Percentiles rank a stretch among this genome's conserved stretches.
phyloP scores from a whole-genome alignment of 2,888 invertebrate species.

The Mesorhabditis sp. region DNA sequence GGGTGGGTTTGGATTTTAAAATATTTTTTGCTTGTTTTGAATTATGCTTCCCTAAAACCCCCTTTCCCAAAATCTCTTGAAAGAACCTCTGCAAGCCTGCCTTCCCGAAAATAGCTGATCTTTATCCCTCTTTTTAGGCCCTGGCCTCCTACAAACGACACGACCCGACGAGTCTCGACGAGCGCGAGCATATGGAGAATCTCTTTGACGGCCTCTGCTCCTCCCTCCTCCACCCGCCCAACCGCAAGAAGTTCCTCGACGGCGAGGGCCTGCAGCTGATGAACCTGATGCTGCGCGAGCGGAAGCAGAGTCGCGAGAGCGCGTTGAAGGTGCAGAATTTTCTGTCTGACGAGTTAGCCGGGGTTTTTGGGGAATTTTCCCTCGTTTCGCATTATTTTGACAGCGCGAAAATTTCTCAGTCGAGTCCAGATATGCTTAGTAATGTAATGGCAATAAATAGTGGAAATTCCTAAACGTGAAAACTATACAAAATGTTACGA shows the following conservation, averaged over 20 bases:
- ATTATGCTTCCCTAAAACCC: too few relatives aligned
- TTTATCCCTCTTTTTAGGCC: conserved; percentile 28
- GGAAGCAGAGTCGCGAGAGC: conserved; percentile 90
- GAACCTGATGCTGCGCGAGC: conserved; percentile 97
- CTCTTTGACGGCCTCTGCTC: conserved; percentile 92
- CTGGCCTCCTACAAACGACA: conserved; percentile 53
- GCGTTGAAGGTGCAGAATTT: conserved; percentile 71
- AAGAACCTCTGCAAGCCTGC: too few relatives aligned
- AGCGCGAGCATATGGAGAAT: conserved; percentile 98
- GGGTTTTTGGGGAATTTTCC: too few relatives aligned
- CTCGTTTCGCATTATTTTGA: background rate
- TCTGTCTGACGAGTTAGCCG: background rate
- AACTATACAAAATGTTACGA: too few relatives aligned
- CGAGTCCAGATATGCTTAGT: background rate
- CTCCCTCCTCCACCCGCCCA: conserved; percentile 79
- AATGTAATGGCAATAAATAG: too few relatives aligned
- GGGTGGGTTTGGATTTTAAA: conserved; percentile 77
- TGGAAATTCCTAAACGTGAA: too few relatives aligned
- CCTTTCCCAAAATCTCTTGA: too few relatives aligned
- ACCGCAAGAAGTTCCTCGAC: conserved; percentile 81
- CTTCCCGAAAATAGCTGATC: too few relatives aligned
- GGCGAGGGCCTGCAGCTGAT: conserved; percentile 97
- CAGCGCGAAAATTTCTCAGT: background rate
- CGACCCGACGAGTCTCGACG: conserved; percentile 68
- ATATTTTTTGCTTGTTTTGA: too few relatives aligned